phyloP scores from a whole-genome alignment of 2,113 vertebrate species.

The Carettochelys insculpta region DNA sequence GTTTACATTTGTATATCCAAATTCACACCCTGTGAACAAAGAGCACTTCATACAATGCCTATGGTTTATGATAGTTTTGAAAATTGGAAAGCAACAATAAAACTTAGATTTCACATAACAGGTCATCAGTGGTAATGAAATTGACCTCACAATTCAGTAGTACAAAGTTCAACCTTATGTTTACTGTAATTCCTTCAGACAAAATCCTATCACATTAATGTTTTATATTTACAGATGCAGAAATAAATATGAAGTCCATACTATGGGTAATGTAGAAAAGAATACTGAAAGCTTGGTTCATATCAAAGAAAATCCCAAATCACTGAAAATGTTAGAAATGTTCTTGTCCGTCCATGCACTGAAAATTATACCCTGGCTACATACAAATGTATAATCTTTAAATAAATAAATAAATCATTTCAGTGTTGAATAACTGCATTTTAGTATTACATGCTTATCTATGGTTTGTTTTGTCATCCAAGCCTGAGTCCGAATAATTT shows the following conservation, averaged over 20 bases:
- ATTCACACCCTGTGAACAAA: constrained; percentile 33
- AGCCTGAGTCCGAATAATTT: constrained; percentile 19
- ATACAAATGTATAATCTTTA: constrained; percentile 36
- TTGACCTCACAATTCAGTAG: constrained; percentile 52
- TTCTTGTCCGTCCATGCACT: background rate
- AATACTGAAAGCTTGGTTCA: background rate
- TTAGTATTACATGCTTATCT: constrained; percentile 50
- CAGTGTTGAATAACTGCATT: constrained; percentile 51
- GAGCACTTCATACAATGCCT: constrained; percentile 13
- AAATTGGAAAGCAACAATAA: constrained; percentile 63
- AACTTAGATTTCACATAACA: constrained; percentile 64
- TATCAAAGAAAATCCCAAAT: background rate
- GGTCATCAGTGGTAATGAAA: constrained; percentile 51
- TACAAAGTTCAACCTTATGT: constrained; percentile 60
- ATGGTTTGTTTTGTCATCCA: constrained; percentile 44
- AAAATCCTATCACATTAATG: constrained; percentile 37
- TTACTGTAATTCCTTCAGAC: constrained; percentile 51
- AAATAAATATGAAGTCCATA: background rate
- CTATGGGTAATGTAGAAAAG: background rate
- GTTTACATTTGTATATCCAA: constrained; percentile 62
- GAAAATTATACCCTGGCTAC: background rate
- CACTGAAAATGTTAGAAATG: constrained; percentile 1
- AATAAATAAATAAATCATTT: constrained; percentile 60
- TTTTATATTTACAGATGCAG: constrained; percentile 34
- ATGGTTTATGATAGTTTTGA: constrained; percentile 43